These are phyloP conservation scores for Hirudinaria manillensis DNA, from an alignment of 2,888 invertebrate species.

Conservation along the genomic window DNA sequence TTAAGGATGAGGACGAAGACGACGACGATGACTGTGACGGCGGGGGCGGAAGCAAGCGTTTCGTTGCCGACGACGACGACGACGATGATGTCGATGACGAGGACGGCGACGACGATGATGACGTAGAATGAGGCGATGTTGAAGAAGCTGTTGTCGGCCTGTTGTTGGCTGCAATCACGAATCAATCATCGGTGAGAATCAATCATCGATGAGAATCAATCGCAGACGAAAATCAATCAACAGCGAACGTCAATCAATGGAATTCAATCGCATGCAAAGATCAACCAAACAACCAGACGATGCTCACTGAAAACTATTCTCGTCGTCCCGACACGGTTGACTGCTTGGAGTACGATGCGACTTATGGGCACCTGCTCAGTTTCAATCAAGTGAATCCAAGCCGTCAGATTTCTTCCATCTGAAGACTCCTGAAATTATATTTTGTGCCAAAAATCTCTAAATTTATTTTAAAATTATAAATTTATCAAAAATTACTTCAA, in stretches of 20 bases:
- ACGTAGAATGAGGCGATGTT: constrained; percentile 10
- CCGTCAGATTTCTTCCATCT: too few species aligned
- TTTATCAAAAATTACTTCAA: too few species aligned
- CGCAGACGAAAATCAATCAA: neutral
- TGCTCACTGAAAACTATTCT: too few species aligned
- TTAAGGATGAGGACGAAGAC: constrained; percentile 13
- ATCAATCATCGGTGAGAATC: constrained; percentile 7
- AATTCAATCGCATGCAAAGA: neutral
- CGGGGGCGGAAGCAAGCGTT: neutral
- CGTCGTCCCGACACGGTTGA: too few species aligned
- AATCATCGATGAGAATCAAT: neutral
- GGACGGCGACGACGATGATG: neutral
- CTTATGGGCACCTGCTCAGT: too few species aligned
- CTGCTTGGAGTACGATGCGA: too few species aligned
- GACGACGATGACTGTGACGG: neutral
- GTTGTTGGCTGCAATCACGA: neutral
- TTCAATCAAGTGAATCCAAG: too few species aligned
- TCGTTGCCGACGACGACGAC: neutral
- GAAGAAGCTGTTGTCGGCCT: neutral
- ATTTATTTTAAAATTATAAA: too few species aligned
- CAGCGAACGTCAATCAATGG: neutral
- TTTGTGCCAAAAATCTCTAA: too few species aligned
- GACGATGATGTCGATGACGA: constrained; percentile 10
- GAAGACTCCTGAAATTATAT: too few species aligned
- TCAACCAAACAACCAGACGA: neutral